These are phyloP conservation scores for Glossosoma conforme DNA, from an alignment of 1,140 invertebrate species.

Conservation along the genomic window DNA sequence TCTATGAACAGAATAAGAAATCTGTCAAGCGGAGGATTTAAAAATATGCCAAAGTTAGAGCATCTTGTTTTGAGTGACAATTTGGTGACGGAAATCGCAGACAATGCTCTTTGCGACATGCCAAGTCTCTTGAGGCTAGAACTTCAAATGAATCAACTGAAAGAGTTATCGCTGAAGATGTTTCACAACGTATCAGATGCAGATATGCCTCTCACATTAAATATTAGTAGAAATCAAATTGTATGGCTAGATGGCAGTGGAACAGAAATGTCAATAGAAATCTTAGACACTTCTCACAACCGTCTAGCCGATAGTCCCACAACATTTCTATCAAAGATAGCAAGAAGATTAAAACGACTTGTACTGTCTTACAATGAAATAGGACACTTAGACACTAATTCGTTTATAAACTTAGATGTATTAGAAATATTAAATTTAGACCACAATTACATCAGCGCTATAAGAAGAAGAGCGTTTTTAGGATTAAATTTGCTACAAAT, in stretches of 20 bases:
- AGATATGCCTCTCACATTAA: slow-evolving; percentile 58
- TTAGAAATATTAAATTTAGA: slow-evolving; percentile 71
- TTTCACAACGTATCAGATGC: slow-evolving; percentile 62
- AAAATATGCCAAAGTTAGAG: slow-evolving; percentile 60
- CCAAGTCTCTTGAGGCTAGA: slow-evolving; percentile 65
- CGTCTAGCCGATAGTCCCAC: slow-evolving; percentile 60
- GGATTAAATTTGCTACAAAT: slow-evolving; percentile 69
- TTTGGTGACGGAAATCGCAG: slow-evolving; percentile 56
- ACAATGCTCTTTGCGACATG: slow-evolving; percentile 61
- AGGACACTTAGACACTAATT: slow-evolving; percentile 61
- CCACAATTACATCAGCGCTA: slow-evolving; percentile 66
- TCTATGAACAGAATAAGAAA: slow-evolving; percentile 65
- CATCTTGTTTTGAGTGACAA: slow-evolving; percentile 67
- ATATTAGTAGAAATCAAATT: slow-evolving; percentile 66
- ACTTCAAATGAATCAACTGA: slow-evolving; percentile 66
- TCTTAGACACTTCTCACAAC: slow-evolving; percentile 68
- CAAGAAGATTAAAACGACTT: slow-evolving; percentile 58
- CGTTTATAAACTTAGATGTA: slow-evolving; percentile 61
- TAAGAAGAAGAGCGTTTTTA: slow-evolving; percentile 70
- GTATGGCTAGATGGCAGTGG: slow-evolving; percentile 52
- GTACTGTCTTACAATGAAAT: slow-evolving; percentile 73
- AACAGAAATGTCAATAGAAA: slow-evolving; percentile 55
- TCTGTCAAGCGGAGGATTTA: slow-evolving; percentile 55
- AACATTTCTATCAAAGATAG: slow-evolving; percentile 56
- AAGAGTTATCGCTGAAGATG: slow-evolving; percentile 58